Conservation (phyloP, 2,797 vertebrate genomes). For the Kryptopterus vitreolus region DNA sequence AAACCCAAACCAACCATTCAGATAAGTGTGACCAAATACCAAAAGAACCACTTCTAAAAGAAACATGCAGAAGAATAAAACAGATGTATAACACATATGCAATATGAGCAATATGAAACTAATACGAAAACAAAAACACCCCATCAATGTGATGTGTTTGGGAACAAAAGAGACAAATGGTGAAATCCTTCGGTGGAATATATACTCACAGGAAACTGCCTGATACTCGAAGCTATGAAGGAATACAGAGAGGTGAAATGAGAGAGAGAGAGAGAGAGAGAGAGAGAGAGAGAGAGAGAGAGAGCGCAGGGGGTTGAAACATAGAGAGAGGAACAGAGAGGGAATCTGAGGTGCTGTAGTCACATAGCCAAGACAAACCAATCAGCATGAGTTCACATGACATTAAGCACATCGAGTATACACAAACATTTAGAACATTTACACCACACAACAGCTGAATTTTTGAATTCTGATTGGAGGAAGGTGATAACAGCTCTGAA, state of each 20-base stretch:
- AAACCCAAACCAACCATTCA: background rate
- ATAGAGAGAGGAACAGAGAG: conserved; percentile 33
- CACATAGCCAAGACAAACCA: conserved; percentile 55
- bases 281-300: conserved; percentile 24
- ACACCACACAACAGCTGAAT: background rate
- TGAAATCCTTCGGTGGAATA: conserved; percentile 39
- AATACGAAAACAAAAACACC: background rate
- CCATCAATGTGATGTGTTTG: conserved; percentile 1
- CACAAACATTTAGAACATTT: conserved; percentile 1
- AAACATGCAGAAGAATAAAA: background rate
- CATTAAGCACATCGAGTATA: background rate
- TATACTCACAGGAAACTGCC: conserved; percentile 77
- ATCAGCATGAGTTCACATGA: background rate
- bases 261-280: conserved; percentile 53
- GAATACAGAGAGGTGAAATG: conserved; percentile 52
- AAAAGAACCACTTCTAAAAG: background rate
- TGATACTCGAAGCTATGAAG: conserved; percentile 68
- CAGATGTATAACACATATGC: background rate
- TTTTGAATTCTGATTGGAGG: background rate
- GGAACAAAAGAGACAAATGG: background rate
- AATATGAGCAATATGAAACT: background rate
- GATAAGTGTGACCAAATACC: conserved; percentile 6
- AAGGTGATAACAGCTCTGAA: background rate
- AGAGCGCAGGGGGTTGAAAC: conserved; percentile 20
- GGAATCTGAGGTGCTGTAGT: conserved; percentile 59